Evolutionary conservation across 2,113 vertebrate genomes (phyloP), one percentile per base, ranked within the genome.

Genomic region (Pygoscelis antarcticus): DNA sequence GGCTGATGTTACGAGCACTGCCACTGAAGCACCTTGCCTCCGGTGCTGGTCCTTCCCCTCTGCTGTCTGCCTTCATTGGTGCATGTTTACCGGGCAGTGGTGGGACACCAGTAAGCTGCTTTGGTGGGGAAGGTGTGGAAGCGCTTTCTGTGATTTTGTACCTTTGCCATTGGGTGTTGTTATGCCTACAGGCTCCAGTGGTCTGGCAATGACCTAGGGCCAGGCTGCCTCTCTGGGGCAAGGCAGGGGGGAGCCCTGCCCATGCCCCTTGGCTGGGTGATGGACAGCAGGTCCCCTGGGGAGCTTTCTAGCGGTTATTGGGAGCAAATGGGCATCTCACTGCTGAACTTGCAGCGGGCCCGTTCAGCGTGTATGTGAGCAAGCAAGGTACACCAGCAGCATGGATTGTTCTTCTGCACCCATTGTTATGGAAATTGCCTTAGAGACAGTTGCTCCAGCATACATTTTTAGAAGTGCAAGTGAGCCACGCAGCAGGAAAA

Each of bases 391-490:
- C 42, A 22, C 72, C 42, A 29, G 83, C 91, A 87, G 60, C 40
- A 2, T 2, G 42, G 42, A 54, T 75, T 66, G 27, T 54, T 92
- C 84, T 82, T 79, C 68, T 80, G 85, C 29, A 32, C 46, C 76
- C 90, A 94, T 80, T 95, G 85, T 95, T 94, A 96, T 75, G 92
- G 96, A 96, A 90, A 94, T 93, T 42, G 68, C 85, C 95, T 93
- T 86, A 72, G 88, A 94, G 87, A 88, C 83, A 75, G 93, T 77
- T 83, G 83, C 90, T 92, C 66, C 27, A 55, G 52, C 6, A 6
- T 27, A 75, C 68, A 18, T 62, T 93, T 96, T 96, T 71, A 86
- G 92, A 87, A 96, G 88, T 16, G 0, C 3, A 55, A 60, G 55
- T 2, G 76, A 89, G 76, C 54, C 19, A 18, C 1, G 6, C 30